Conservation (phyloP, 2,888 invertebrate genomes). For the Gibbula magus region DNA sequence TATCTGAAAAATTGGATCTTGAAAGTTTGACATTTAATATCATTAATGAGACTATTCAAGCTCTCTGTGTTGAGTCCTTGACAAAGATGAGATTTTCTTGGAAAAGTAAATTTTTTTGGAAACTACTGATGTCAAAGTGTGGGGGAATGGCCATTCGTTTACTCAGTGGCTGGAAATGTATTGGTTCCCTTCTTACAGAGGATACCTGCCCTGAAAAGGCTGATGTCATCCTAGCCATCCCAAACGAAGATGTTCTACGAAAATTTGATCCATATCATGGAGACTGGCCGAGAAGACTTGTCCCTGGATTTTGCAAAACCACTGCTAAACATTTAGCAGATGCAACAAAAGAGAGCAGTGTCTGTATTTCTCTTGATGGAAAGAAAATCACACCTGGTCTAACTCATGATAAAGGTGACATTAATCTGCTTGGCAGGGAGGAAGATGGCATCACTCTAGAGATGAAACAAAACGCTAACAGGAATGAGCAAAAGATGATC, state of each 20-base stretch:
- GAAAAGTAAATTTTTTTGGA: no score
- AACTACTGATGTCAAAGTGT: no score
- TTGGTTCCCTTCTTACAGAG: no score
- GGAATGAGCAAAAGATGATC: background rate
- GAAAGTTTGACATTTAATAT: no score
- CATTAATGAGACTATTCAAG: no score
- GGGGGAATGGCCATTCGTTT: no score
- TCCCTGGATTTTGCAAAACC: background rate
- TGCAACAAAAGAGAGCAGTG: background rate
- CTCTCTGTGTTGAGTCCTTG: no score
- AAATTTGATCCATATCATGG: background rate
- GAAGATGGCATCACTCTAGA: background rate
- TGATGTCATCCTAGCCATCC: background rate
- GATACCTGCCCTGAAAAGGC: background rate
- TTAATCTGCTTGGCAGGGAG: background rate
- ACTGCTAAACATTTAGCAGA: background rate
- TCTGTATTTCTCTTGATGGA: background rate
- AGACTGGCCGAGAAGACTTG: background rate
- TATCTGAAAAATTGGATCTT: no score
- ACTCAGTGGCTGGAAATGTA: no score
- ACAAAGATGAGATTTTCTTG: no score
- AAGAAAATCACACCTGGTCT: background rate
- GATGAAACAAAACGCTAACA: background rate
- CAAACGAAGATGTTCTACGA: background rate
- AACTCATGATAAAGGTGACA: background rate